Conservation (phyloP, 2,888 invertebrate species). For the Drosophila pegasa region DNA sequence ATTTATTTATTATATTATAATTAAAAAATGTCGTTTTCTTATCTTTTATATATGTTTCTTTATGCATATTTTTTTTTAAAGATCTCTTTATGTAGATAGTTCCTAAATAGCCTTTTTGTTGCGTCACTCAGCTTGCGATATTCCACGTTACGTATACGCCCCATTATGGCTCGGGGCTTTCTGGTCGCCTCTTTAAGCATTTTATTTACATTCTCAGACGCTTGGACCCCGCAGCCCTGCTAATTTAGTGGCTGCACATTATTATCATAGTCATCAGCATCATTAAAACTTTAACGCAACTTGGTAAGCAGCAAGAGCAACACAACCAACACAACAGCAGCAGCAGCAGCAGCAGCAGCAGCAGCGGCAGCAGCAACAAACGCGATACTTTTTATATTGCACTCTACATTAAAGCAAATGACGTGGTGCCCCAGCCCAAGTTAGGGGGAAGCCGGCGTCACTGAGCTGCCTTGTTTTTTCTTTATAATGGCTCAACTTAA, state of each 20-base stretch:
- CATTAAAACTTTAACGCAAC: slow-evolving; percentile 78
- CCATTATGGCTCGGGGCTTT: not conserved
- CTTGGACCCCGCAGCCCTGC: slow-evolving; percentile 51
- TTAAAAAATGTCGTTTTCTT: too few species aligned
- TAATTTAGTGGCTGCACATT: slow-evolving; percentile 81
- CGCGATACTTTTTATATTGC: slow-evolving; percentile 80
- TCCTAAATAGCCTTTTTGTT: too few species aligned
- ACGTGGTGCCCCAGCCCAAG: slow-evolving; percentile 34
- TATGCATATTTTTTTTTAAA: too few species aligned
- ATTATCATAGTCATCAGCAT: slow-evolving; percentile 82
- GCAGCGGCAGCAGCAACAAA: slow-evolving; percentile 35
- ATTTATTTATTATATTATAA: too few species aligned
- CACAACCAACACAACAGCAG: slow-evolving; percentile 29
- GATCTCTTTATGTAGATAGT: too few species aligned
- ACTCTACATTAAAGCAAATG: slow-evolving; percentile 79
- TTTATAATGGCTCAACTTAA: slow-evolving; percentile 78
- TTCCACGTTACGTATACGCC: slow-evolving; percentile 20
- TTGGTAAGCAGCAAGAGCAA: slow-evolving; percentile 66
- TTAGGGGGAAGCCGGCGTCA: slow-evolving; percentile 5
- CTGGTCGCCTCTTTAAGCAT: slow-evolving; percentile 34
- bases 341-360: slow-evolving; percentile 30
- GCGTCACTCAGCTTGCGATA: not conserved
- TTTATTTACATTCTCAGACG: slow-evolving; percentile 37
- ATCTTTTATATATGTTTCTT: too few species aligned
- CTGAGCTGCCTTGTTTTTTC: slow-evolving; percentile 26